phyloP scores from a whole-genome alignment of 2,113 vertebrate species.

The Manacus vitellinus region DNA sequence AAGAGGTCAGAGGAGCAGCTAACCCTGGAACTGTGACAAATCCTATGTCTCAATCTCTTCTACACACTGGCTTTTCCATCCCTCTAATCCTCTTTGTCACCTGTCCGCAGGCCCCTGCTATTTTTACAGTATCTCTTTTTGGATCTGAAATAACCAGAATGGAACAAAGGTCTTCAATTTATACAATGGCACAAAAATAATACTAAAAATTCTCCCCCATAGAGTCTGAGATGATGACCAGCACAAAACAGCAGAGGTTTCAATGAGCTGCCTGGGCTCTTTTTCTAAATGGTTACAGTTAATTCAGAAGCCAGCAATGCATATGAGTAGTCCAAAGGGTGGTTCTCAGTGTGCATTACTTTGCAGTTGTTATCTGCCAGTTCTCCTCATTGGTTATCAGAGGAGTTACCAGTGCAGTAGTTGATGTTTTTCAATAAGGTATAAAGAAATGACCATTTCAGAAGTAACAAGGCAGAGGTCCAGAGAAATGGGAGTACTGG shows the following conservation, averaged over 20 bases:
- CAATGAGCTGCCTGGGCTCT: neutral
- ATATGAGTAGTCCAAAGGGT: neutral
- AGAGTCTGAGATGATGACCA: neutral
- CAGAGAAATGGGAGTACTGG: neutral
- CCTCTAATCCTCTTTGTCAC: conserved; percentile 54
- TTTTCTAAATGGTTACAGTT: neutral
- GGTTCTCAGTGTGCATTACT: neutral
- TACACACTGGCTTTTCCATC: conserved; percentile 2
- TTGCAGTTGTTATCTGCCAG: neutral
- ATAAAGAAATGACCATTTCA: neutral
- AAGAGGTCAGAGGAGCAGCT: conserved; percentile 35
- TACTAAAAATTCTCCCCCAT: neutral
- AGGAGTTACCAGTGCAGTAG: neutral
- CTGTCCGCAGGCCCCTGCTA: conserved; percentile 31
- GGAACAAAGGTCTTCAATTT: conserved; percentile 14
- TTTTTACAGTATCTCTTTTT: neutral
- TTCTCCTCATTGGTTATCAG: neutral
- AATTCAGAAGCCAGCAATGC: neutral
- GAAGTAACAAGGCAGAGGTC: neutral
- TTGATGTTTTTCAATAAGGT: neutral
- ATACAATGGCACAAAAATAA: neutral
- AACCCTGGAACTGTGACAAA: conserved; percentile 43
- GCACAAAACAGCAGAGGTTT: neutral
- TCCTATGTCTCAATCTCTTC: conserved; percentile 13
- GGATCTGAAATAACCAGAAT: neutral